Percentiles rank a stretch among this genome's conserved stretches.
phyloP scores from a whole-genome alignment of 2,113 vertebrate genomes.

The Gulo gulo region DNA sequence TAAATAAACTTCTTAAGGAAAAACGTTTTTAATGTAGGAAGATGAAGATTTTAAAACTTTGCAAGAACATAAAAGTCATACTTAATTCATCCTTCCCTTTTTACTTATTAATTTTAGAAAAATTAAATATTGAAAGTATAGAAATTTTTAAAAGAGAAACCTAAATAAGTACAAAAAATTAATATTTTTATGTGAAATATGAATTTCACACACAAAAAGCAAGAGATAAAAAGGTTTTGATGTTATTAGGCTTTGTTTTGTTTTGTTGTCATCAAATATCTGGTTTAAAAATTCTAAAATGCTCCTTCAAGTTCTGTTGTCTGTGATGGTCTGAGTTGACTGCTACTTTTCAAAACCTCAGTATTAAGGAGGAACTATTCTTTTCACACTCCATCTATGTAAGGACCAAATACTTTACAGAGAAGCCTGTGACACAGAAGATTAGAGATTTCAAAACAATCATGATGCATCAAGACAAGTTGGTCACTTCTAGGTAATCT shows the following conservation, averaged over 20 bases:
- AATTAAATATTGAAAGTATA: neutral
- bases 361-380: neutral
- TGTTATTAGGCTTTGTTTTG: neutral
- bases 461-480: neutral
- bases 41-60: slow-evolving; percentile 18
- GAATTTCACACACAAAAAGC: neutral
- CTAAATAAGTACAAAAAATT: neutral
- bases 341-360: neutral
- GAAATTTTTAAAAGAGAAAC: neutral
- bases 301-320: neutral
- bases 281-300: slow-evolving; percentile 22
- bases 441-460: neutral
- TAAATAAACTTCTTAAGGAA: neutral
- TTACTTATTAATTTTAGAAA: slow-evolving; percentile 22
- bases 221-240: neutral
- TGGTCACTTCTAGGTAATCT: neutral
- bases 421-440: neutral
- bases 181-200: neutral
- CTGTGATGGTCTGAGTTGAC: neutral
- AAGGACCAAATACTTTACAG: neutral
- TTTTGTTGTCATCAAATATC: neutral
- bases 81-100: neutral
- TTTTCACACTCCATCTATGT: neutral
- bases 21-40: neutral
- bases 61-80: neutral